Percentiles rank a stretch among this genome's conserved stretches.
These are phyloP conservation scores for Margarornis squamiger DNA, from an alignment of 2,797 vertebrate species.

Conservation along the genomic window DNA sequence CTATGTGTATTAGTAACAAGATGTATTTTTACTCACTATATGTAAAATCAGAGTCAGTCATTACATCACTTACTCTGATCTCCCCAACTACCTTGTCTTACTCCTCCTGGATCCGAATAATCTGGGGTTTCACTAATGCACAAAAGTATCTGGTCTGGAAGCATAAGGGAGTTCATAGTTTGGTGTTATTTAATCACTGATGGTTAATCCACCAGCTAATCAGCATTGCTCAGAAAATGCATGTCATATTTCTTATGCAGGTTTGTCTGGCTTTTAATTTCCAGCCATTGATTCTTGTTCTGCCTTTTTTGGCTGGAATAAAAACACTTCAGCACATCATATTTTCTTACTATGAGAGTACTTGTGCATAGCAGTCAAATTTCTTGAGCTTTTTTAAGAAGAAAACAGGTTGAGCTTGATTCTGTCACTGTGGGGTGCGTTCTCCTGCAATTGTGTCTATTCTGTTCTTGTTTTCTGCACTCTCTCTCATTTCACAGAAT, in stretches of 20 bases:
- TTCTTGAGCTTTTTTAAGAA: conserved; percentile 57
- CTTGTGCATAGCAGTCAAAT: conserved; percentile 66
- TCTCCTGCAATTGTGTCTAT: conserved; percentile 42
- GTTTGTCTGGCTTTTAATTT: conserved; percentile 62
- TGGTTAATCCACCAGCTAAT: background rate
- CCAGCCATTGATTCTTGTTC: conserved; percentile 46
- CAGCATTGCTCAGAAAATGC: conserved; percentile 38
- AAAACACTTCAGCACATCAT: background rate
- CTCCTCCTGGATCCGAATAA: background rate
- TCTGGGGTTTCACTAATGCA: background rate
- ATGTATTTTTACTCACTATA: background rate
- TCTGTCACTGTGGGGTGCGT: conserved; percentile 35
- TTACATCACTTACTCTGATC: background rate
- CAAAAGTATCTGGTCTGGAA: background rate
- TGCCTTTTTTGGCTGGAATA: conserved; percentile 50
- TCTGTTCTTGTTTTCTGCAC: conserved; percentile 40
- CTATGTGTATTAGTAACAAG: background rate
- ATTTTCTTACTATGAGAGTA: conserved; percentile 51
- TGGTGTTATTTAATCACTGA: background rate
- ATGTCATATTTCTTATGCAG: background rate
- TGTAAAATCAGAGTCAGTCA: background rate
- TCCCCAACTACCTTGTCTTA: background rate
- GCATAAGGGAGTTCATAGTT: background rate
- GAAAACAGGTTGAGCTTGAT: conserved; percentile 65
- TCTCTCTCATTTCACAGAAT: conserved; percentile 54